Percentiles rank a stretch among this genome's conserved stretches.
phyloP scores from a whole-genome alignment of 2,113 vertebrate species.

The Lucifuga dentata region DNA sequence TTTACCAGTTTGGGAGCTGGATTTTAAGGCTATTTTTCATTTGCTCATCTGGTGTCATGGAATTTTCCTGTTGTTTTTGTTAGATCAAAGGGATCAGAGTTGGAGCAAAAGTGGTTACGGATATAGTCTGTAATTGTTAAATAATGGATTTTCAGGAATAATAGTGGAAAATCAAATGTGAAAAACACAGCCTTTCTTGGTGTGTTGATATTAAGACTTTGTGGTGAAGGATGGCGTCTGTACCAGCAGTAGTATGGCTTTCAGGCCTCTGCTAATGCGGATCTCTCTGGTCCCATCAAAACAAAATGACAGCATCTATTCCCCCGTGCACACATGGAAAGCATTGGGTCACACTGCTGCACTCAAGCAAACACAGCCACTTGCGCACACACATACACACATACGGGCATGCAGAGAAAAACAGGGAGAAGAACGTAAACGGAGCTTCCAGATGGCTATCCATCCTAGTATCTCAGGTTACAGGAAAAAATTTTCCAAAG shows the following conservation, averaged over 20 bases:
- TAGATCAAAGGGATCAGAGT: constrained; percentile 37
- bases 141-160: constrained; percentile 33
- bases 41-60: constrained; percentile 33
- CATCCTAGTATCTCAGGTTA: constrained; percentile 61
- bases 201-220: constrained; percentile 58
- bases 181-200: constrained; percentile 43
- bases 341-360: constrained; percentile 57
- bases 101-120: constrained; percentile 33
- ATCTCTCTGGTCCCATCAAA: constrained; percentile 72
- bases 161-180: constrained; percentile 53
- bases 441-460: constrained; percentile 75
- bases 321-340: constrained; percentile 70
- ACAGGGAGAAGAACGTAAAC: constrained; percentile 63
- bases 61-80: constrained; percentile 35
- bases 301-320: constrained; percentile 60
- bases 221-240: constrained; percentile 59
- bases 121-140: constrained; percentile 39
- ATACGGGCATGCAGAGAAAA: constrained; percentile 35
- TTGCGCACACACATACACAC: constrained; percentile 4
- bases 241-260: constrained; percentile 30
- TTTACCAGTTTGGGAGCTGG: constrained; percentile 5
- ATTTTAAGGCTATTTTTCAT: constrained; percentile 17
- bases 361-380: constrained; percentile 31
- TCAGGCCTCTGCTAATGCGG: constrained; percentile 36
- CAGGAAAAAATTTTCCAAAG: constrained; percentile 75